A percentile compares a stretch with the other conserved stretches of the same genome.
These are phyloP conservation scores for Drosophila oshimai DNA, from an alignment of 1,140 invertebrate species.

Conservation along the genomic window DNA sequence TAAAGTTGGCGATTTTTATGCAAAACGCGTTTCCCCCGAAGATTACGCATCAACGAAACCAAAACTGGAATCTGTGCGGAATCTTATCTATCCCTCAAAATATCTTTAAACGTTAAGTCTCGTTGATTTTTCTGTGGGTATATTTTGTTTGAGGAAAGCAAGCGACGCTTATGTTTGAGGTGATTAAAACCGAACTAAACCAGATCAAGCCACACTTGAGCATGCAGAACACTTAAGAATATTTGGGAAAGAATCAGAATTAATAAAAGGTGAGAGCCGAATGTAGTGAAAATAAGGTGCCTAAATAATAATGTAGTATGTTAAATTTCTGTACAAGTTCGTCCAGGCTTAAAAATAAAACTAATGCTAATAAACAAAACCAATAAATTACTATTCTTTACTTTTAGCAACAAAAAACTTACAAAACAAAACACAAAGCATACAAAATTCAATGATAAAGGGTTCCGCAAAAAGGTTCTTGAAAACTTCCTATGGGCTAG, in stretches of 20 bases:
- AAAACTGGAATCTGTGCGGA: constrained; percentile 20
- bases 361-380: no score
- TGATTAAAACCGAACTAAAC: constrained; percentile 11
- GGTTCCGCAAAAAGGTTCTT: not conserved
- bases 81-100: constrained; percentile 13
- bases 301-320: not conserved
- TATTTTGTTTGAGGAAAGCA: not conserved
- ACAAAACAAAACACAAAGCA: no score
- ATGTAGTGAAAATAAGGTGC: not conserved
- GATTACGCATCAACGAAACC: constrained; percentile 35
- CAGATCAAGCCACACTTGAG: constrained; percentile 10
- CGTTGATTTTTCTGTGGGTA: not conserved
- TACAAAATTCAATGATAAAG: no score
- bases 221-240: not conserved
- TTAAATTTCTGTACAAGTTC: no score
- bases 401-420: no score
- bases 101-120: not conserved
- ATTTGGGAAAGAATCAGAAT: not conserved
- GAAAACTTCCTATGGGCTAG: not conserved
- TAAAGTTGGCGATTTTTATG: constrained; percentile 39
- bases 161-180: not conserved
- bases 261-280: not conserved
- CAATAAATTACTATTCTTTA: no score
- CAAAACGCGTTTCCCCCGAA: constrained; percentile 31
- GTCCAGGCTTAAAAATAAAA: no score